Percentiles rank a stretch among this genome's conserved stretches.
Evolutionary conservation across 2,113 vertebrate genomes (phyloP).

Genomic region (Trematomus loennbergii): DNA sequence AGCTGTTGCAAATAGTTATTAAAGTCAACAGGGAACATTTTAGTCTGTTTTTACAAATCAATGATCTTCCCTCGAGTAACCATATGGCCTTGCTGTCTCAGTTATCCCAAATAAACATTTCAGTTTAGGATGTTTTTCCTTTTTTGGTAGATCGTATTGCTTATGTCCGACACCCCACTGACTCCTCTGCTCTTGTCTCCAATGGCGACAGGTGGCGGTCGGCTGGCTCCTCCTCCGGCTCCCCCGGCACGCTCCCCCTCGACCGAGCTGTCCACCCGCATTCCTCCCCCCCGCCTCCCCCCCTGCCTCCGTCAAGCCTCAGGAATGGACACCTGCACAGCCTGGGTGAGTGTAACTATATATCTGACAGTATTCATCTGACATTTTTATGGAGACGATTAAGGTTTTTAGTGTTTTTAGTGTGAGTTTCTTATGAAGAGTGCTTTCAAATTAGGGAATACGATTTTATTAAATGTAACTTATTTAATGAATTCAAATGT

Average conservation of each 20-base stretch:
- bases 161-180: background rate
- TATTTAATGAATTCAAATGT: background rate
- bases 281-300: constrained; percentile 78
- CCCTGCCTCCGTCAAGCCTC: constrained; percentile 72
- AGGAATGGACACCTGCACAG: constrained; percentile 89
- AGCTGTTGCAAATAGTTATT: constrained; percentile 16
- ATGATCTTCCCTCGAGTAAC: background rate
- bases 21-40: background rate
- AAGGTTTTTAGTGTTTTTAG: background rate
- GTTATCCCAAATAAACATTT: background rate
- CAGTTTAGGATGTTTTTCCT: constrained; percentile 1
- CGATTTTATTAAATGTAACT: background rate
- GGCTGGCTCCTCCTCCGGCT: constrained; percentile 90
- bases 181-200: constrained; percentile 8
- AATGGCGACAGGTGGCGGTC: constrained; percentile 74
- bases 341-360: constrained; percentile 79
- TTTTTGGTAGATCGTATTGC: background rate
- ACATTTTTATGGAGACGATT: background rate
- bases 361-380: background rate
- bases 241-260: constrained; percentile 92
- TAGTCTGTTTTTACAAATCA: background rate
- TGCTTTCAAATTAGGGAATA: background rate
- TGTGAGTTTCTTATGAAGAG: background rate
- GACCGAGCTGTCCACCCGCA: constrained; percentile 92
- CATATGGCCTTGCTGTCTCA: background rate